A percentile compares a stretch with the other conserved stretches of the same genome.
These are phyloP conservation scores for Platycheirus albimanus DNA, from an alignment of 2,888 invertebrate species.

Conservation along the genomic window DNA sequence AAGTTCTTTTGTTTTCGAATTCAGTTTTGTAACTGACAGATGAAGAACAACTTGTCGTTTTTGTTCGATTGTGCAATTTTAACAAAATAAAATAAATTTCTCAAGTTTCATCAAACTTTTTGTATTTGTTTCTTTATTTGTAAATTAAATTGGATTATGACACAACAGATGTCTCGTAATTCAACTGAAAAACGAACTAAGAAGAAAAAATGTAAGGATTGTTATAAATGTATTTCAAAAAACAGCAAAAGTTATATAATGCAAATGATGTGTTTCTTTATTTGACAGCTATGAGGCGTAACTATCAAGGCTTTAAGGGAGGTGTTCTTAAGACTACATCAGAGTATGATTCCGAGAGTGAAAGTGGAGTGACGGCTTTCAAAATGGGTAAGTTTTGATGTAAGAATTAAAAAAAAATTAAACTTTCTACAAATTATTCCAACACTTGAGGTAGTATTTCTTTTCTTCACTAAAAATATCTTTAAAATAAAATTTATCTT, in stretches of 20 bases:
- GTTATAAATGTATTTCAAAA: not conserved
- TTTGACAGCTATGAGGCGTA: conserved; percentile 63
- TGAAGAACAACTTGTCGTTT: conserved; percentile 39
- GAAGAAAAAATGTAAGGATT: conserved; percentile 64
- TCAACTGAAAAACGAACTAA: conserved; percentile 58
- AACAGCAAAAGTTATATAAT: not conserved
- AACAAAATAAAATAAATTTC: not conserved
- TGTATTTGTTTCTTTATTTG: not conserved
- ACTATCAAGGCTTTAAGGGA: conserved; percentile 64
- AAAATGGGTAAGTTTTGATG: conserved; percentile 60
- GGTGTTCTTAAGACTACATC: conserved; percentile 57
- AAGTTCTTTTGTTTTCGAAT: conserved; percentile 35
- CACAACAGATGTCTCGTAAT: conserved; percentile 63
- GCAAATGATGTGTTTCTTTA: conserved; percentile 28
- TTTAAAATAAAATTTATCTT: too few species aligned
- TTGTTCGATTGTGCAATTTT: conserved; percentile 3
- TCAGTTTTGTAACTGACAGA: conserved; percentile 49
- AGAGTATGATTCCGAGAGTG: conserved; percentile 67
- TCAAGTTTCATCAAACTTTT: too few species aligned
- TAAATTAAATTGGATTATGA: conserved; percentile 54
- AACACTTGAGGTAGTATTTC: too few species aligned
- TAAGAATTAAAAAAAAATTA: too few species aligned
- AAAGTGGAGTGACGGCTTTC: conserved; percentile 44
- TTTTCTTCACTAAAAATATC: too few species aligned
- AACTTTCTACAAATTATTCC: too few species aligned